Base-by-base conservation (phyloP, 2,113 vertebrate species). In the Elachura formosa region DNA sequence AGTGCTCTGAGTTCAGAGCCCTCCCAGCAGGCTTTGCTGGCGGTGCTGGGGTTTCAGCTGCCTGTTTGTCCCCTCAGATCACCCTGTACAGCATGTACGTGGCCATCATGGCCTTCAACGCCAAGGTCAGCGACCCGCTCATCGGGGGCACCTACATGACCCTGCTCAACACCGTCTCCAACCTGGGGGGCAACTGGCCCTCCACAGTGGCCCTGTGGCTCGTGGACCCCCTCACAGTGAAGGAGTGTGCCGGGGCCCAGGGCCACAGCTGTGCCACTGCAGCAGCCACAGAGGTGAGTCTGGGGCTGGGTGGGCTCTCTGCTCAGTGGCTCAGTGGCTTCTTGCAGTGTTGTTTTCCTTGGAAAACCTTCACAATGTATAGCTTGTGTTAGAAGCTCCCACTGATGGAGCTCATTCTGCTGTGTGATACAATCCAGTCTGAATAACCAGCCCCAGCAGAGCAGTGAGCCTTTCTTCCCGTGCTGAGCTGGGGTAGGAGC, bases 101-200 rank as follows among this genome's bases (percentile, higher is more conserved):
- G 72, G 99, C 99, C 45, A 97, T 99, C 87, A 99, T 99, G 99
- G 99, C 99, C 79, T 99, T 99, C 97, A 99, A 99, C 6, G 99
- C 99, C 93, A 99, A 99, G 94, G 99, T 99, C 83, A 99, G 99
- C 18, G 99, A 99, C 86, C 99, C 99, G 3, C 96, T 99, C 59
- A 99, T 99, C 31, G 99, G 99, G 3, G 99, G 99, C 52, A 99
- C 99, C 34, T 99, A 99, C 95, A 99, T 99, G 99, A 99, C 99
- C 1, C 98, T 99, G 58, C 98, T 99, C 43, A 99, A 99, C 78
- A 99, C 99, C 0, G 98, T 99, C 26, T 99, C 99, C 4, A 99
- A 99, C 80, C 98, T 99, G 33, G 99, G 99, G 25, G 99, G 99
- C 10, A 99, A 99, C 97, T 99, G 99, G 99, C 99, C 99, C 8